A percentile compares a stretch with the other conserved stretches of the same genome.
phyloP scores from a whole-genome alignment of 2,113 vertebrate genomes.

The Oreotrochilus melanogaster region DNA sequence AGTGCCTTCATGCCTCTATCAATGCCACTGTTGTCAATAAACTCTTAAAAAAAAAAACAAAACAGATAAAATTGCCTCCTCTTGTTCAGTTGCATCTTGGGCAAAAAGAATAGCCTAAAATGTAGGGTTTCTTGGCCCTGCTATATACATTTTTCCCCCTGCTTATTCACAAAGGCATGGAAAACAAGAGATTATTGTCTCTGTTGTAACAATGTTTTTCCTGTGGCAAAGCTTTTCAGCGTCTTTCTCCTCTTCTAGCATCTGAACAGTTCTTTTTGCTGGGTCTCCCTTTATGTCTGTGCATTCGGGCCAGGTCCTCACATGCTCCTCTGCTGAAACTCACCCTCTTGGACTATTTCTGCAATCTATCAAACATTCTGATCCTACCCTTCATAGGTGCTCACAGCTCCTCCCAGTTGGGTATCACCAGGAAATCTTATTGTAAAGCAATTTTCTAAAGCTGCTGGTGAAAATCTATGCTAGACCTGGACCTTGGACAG shows the following conservation, averaged over 20 bases:
- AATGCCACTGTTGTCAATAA: background rate
- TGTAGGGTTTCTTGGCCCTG: fast-evolving
- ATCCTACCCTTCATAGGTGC: background rate
- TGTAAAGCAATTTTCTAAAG: background rate
- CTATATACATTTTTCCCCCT: background rate
- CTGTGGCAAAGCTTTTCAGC: background rate
- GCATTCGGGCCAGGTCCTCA: background rate
- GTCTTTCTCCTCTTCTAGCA: background rate
- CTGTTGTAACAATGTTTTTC: background rate
- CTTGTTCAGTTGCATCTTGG: background rate
- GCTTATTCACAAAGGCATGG: background rate
- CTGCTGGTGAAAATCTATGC: background rate
- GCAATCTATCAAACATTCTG: background rate
- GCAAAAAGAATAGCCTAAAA: background rate
- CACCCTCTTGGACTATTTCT: background rate
- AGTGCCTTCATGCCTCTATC: background rate
- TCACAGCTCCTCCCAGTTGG: fast-evolving
- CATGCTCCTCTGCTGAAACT: background rate
- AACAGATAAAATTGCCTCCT: background rate
- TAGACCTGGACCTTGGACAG: background rate
- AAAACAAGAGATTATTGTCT: background rate
- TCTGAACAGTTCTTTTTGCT: background rate
- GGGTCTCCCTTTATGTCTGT: background rate
- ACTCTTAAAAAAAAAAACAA: background rate
- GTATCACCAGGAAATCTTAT: background rate